A percentile compares a stretch with the other conserved stretches of the same genome.
phyloP scores from a whole-genome alignment of 2,797 vertebrate genomes.

The Micrastur ruficollis region DNA sequence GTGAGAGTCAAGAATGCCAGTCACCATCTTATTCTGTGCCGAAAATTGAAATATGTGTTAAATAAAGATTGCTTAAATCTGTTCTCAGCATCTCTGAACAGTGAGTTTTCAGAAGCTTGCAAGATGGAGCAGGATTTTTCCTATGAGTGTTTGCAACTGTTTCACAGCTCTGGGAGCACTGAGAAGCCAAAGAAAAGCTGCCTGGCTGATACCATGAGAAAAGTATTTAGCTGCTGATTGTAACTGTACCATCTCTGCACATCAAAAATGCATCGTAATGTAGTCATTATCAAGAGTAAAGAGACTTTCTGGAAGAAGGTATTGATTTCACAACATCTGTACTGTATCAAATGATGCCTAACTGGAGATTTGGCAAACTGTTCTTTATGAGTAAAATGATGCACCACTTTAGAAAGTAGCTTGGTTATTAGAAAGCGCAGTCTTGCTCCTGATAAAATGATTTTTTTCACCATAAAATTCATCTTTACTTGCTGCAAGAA shows the following conservation, averaged over 20 bases:
- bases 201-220: not conserved
- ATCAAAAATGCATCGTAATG: constrained; percentile 6
- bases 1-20: not conserved
- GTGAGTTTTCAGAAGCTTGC: not conserved
- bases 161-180: not conserved
- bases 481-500: constrained; percentile 31
- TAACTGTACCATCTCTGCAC: not conserved
- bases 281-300: not conserved
- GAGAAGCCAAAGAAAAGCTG: not conserved
- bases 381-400: constrained; percentile 32
- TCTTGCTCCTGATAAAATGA: constrained; percentile 53
- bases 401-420: constrained; percentile 21
- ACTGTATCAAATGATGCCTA: constrained; percentile 36
- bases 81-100: constrained; percentile 21
- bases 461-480: constrained; percentile 56
- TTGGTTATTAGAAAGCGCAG: constrained; percentile 54
- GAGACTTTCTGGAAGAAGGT: not conserved
- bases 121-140: constrained; percentile 11
- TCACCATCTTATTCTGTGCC: not conserved
- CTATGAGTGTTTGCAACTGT: not conserved
- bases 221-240: constrained; percentile 9
- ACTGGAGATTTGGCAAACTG: constrained; percentile 30
- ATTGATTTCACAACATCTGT: constrained; percentile 23
- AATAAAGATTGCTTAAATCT: constrained; percentile 10
- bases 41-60: not conserved